These are phyloP conservation scores for Solea solea DNA, from an alignment of 2,113 vertebrate genomes.

Conservation along the genomic window DNA sequence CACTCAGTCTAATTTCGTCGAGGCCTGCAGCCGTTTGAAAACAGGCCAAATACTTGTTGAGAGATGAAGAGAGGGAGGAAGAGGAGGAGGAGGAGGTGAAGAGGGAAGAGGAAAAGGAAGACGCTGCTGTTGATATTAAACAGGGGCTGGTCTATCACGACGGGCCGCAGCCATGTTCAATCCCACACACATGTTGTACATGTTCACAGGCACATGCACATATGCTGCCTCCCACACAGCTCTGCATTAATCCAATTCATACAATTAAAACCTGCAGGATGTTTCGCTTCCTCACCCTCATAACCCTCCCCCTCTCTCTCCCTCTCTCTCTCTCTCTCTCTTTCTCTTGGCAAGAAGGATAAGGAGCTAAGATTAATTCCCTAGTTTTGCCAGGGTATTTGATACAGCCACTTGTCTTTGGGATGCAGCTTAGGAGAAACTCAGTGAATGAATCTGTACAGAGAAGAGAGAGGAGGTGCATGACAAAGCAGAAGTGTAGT, in stretches of 20 bases:
- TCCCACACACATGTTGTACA: background rate
- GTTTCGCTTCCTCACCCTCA: slow-evolving; percentile 46
- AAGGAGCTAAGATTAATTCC: slow-evolving; percentile 67
- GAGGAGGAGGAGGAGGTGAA: slow-evolving; percentile 7
- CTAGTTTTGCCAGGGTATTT: slow-evolving; percentile 63
- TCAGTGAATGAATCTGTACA: slow-evolving; percentile 55
- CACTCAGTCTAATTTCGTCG: slow-evolving; percentile 75
- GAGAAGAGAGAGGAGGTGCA: background rate
- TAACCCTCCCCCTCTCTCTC: background rate
- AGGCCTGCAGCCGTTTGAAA: slow-evolving; percentile 71
- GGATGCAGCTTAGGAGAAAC: slow-evolving; percentile 56
- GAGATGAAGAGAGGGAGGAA: slow-evolving; percentile 50
- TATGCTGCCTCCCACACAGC: slow-evolving; percentile 39
- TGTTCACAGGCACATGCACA: slow-evolving; percentile 7
- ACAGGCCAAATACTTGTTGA: slow-evolving; percentile 60
- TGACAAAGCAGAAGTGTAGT: background rate
- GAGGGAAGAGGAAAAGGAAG: slow-evolving; percentile 49
- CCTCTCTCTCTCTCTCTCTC: background rate
- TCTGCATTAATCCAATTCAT: slow-evolving; percentile 67
- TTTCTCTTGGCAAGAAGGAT: slow-evolving; percentile 41
- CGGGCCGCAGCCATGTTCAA: slow-evolving; percentile 48
- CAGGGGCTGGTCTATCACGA: slow-evolving; percentile 51
- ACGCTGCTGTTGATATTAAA: slow-evolving; percentile 69
- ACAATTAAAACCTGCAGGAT: slow-evolving; percentile 73
- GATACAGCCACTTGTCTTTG: slow-evolving; percentile 74